phyloP scores from a whole-genome alignment of 2,888 invertebrate species.

The Eristalis pertinax region DNA sequence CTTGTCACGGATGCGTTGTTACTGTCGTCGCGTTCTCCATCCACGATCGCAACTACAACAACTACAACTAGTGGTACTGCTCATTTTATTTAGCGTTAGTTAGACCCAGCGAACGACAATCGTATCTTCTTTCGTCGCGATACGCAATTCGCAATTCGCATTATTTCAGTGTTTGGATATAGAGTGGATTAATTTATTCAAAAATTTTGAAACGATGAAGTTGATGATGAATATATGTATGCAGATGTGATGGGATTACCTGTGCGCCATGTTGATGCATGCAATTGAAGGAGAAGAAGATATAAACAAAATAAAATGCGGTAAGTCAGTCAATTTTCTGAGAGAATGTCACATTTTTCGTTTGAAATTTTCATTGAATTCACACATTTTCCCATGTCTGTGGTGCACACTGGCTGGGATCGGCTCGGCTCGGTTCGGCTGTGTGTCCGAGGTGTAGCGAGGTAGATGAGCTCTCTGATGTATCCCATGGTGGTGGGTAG shows the following conservation, averaged over 20 bases:
- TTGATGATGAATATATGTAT: background rate
- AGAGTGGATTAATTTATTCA: conserved; percentile 58
- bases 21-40: background rate
- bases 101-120: conserved; percentile 1
- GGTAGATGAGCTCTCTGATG: background rate
- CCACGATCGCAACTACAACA: background rate
- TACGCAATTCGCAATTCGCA: conserved; percentile 52
- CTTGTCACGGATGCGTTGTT: conserved; percentile 22
- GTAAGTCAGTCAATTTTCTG: conserved; percentile 38
- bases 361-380: conserved; percentile 11
- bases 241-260: conserved; percentile 57
- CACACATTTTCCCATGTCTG: background rate
- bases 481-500: conserved; percentile 11
- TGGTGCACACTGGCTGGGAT: too few relatives aligned
- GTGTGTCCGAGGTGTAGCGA: background rate
- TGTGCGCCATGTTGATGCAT: conserved; percentile 14
- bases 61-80: background rate
- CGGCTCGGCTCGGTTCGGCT: background rate
- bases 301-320: conserved; percentile 21
- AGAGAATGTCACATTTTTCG: background rate
- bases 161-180: background rate
- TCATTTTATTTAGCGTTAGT: conserved; percentile 8
- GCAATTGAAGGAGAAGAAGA: too few relatives aligned
- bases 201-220: conserved; percentile 33
- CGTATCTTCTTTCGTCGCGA: background rate